phyloP scores from a whole-genome alignment of 2,888 invertebrate species.

The Phania funesta region DNA sequence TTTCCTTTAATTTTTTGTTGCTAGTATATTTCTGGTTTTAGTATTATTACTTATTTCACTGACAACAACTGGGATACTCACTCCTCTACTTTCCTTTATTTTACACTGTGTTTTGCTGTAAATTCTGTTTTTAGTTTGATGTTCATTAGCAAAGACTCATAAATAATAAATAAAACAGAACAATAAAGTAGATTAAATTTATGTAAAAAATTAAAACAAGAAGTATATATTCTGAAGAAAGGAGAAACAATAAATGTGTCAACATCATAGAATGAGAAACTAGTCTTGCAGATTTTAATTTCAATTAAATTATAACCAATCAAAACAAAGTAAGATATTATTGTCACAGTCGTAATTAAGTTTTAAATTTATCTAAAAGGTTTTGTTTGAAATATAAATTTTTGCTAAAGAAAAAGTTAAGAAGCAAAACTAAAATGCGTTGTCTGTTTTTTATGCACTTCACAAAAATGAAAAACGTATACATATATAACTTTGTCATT shows the following conservation, averaged over 20 bases:
- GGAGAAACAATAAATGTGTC: conserved; percentile 28
- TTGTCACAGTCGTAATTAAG: conserved; percentile 8
- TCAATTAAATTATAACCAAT: conserved; percentile 52
- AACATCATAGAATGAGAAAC: conserved; percentile 19
- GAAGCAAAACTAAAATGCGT: no score
- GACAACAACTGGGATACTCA: conserved; percentile 9
- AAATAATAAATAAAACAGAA: conserved; percentile 59
- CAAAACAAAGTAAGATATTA: conserved; percentile 42
- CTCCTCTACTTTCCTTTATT: background rate
- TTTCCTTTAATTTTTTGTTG: conserved; percentile 58
- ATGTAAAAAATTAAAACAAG: conserved; percentile 30
- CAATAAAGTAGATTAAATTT: conserved; percentile 53
- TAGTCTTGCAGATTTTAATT: conserved; percentile 22
- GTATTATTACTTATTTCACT: conserved; percentile 43
- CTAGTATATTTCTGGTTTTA: conserved; percentile 49
- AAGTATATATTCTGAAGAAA: background rate
- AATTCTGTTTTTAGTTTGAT: conserved; percentile 45
- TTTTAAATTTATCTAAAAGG: background rate
- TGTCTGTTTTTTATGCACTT: no score
- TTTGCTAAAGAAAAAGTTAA: no score
- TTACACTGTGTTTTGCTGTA: conserved; percentile 19
- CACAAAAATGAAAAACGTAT: no score
- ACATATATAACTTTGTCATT: no score
- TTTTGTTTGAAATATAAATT: background rate
- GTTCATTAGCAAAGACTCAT: conserved; percentile 64